These are phyloP conservation scores for Rallus limicola DNA, from an alignment of 2,113 vertebrate species.

Conservation along the genomic window DNA sequence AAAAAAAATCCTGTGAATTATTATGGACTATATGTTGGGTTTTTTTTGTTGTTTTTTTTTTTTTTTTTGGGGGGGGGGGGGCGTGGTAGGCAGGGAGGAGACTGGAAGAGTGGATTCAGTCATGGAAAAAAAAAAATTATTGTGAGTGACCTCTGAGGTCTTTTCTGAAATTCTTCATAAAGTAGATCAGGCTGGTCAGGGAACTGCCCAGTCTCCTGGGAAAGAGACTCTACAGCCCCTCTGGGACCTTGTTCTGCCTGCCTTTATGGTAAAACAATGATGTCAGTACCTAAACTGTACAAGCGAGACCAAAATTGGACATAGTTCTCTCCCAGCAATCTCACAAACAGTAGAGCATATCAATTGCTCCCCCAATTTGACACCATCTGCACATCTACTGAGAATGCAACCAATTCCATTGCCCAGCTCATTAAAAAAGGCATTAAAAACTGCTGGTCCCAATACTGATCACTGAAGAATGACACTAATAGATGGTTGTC, in stretches of 20 bases:
- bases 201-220: no score
- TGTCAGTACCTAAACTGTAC: not conserved
- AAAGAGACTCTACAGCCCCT: not conserved
- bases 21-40: not conserved
- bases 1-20: not conserved
- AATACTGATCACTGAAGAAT: not conserved
- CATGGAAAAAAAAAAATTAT: not conserved
- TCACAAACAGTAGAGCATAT: not conserved
- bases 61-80: accelerated
- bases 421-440: not conserved
- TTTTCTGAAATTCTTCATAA: not conserved
- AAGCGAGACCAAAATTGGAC: not conserved
- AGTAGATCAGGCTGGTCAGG: not conserved
- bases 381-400: not conserved
- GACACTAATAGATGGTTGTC: not conserved
- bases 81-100: accelerated
- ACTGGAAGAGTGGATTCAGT: not conserved
- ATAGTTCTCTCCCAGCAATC: not conserved
- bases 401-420: not conserved
- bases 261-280: not conserved
- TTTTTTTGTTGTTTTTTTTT: no score
- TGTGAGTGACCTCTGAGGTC: not conserved
- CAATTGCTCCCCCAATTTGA: not conserved
- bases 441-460: not conserved
- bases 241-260: not conserved